Base-by-base conservation (phyloP, 2,888 invertebrate genomes). In the Epiblema foenella region DNA sequence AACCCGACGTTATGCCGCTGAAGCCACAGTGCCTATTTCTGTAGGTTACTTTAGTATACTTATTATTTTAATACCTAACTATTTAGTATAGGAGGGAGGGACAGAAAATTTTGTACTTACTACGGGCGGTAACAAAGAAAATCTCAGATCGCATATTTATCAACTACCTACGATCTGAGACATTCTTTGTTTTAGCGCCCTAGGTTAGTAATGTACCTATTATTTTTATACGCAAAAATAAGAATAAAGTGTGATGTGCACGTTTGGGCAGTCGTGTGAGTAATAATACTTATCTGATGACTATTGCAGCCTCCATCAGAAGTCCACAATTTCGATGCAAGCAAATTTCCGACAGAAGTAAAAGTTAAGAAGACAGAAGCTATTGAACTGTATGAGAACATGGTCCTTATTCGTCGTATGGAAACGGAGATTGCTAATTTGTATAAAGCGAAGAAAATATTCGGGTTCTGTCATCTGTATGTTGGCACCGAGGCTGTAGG, bases 401-500 rank as follows among this genome's bases (percentile, higher is more conserved):
- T 98, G 96, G 95, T 96, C 83, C 95, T 95, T 0, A 96, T 98
- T 75, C 94, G 98, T 15, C 94, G 98, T 64, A 95, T 99, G 94
- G 98, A 98, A 93, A 97, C 97, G 0, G 95, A 97, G 0, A 97
- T 98, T 39, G 97, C 97, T 46, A 97, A 97, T 89, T 93, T 98
- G 69, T 99, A 98, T 89, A 98, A 98, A 86, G 97, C 98, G 83
- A 98, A 98, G 93, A 95, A 95, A 77, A 95, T 98, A 75, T 94
- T 98, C 77, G 98, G 98, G 11, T 98, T 98, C 88, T 98, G 98
- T 82, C 98, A 98, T 89, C 94, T 98, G 68, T 98, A 98, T 86
- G 97, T 97, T 33, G 98, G 98, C 72, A 64, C 67, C 5, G 78
- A 78, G 68, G 78, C 78, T 0, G 74, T 78, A 4, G 96, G 96